These are phyloP conservation scores for Melanargia galathea DNA, from an alignment of 2,888 invertebrate genomes.

Conservation along the genomic window DNA sequence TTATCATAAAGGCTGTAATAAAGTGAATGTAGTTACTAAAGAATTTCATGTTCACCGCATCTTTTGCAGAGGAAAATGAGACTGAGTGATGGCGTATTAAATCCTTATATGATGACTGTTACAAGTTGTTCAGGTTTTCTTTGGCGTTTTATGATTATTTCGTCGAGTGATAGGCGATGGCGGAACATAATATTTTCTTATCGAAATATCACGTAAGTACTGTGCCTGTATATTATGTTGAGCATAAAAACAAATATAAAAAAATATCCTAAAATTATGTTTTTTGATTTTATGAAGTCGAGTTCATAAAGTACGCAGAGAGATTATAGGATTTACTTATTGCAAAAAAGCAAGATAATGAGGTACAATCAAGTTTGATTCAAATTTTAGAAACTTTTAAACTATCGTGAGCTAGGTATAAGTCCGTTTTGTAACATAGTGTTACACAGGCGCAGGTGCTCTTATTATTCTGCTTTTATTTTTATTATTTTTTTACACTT, in stretches of 20 bases:
- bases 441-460: no score
- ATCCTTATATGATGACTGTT: conserved; percentile 15
- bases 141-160: conserved; percentile 11
- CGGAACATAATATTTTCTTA: conserved; percentile 4
- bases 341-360: no score
- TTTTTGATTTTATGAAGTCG: not conserved
- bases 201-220: conserved; percentile 9
- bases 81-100: conserved; percentile 20
- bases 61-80: conserved; percentile 20
- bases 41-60: conserved; percentile 1
- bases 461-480: no score
- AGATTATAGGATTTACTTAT: no score
- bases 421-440: no score
- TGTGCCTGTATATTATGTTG: not conserved
- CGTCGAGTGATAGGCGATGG: conserved; percentile 13
- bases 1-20: conserved; percentile 1
- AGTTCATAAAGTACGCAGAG: no score
- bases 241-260: not conserved
- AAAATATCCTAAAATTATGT: not conserved
- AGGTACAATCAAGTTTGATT: no score
- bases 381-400: no score
- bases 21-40: conserved; percentile 1
- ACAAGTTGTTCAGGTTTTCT: conserved; percentile 20
- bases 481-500: no score
- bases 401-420: no score